A percentile compares a stretch with the other conserved stretches of the same genome.
Conservation (phyloP, 2,113 vertebrate species). For the Willisornis vidua region DNA sequence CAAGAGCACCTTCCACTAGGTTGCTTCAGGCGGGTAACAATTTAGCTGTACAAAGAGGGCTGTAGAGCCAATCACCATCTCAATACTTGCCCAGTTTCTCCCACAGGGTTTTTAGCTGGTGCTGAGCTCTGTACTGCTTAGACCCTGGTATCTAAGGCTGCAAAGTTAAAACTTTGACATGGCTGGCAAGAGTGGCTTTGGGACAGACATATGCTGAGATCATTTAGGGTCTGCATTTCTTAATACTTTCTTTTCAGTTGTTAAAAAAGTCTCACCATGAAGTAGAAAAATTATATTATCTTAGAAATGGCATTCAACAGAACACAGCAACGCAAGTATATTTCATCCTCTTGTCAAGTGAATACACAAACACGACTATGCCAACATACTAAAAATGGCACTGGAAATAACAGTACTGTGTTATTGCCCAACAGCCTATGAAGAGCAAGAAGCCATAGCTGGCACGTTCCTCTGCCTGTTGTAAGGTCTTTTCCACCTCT, state of each 20-base stretch:
- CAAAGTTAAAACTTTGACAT: background rate
- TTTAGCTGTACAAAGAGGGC: background rate
- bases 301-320: background rate
- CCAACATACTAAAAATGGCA: background rate
- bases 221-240: background rate
- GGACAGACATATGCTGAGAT: background rate
- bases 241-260: background rate
- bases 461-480: background rate
- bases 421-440: background rate
- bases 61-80: background rate
- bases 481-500: background rate
- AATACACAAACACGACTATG: background rate
- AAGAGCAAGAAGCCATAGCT: background rate
- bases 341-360: background rate
- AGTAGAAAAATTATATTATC: background rate
- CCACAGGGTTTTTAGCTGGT: background rate
- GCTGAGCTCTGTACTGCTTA: background rate
- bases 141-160: background rate
- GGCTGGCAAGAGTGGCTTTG: background rate
- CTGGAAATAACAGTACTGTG: background rate
- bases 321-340: background rate
- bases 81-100: background rate
- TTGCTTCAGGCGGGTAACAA: background rate
- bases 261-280: background rate
- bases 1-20: background rate